These are phyloP conservation scores for Hippocampus guttulatus DNA, from an alignment of 2,113 vertebrate genomes.

Conservation along the genomic window DNA sequence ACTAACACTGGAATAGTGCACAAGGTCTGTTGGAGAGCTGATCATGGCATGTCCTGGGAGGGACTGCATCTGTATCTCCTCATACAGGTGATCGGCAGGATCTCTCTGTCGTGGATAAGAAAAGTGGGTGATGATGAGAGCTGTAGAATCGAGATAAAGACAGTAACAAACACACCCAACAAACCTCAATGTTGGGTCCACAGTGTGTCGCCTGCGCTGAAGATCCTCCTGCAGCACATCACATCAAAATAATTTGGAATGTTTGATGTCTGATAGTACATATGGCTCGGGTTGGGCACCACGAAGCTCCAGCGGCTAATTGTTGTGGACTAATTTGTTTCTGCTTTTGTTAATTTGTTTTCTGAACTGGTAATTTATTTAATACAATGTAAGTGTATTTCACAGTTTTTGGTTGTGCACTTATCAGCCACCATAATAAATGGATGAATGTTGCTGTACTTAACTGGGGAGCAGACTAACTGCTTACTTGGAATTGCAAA, in stretches of 20 bases:
- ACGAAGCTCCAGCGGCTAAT: no score
- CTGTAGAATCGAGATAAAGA: conserved; percentile 1
- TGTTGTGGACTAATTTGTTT: no score
- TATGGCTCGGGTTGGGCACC: no score
- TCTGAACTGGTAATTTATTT: no score
- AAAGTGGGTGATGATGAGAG: not conserved
- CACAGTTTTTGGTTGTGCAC: no score
- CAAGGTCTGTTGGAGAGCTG: conserved; percentile 6
- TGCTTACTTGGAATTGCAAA: no score
- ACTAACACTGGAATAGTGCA: conserved; percentile 22
- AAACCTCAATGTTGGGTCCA: conserved; percentile 25
- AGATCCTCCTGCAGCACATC: conserved; percentile 15
- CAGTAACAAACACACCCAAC: conserved; percentile 11
- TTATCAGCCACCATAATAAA: no score
- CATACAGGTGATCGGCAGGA: conserved; percentile 13
- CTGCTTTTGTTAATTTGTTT: no score
- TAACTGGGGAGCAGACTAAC: no score
- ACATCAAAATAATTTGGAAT: not conserved
- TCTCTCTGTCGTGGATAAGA: conserved; percentile 16
- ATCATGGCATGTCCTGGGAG: not conserved
- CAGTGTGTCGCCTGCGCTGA: not conserved
- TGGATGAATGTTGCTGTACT: no score
- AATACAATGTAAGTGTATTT: no score
- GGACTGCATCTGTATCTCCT: conserved; percentile 23
- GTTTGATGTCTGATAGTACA: not conserved